A percentile compares a stretch with the other conserved stretches of the same genome.
Conservation (phyloP, 2,113 vertebrate species). For the Xiphophorus maculatus region DNA sequence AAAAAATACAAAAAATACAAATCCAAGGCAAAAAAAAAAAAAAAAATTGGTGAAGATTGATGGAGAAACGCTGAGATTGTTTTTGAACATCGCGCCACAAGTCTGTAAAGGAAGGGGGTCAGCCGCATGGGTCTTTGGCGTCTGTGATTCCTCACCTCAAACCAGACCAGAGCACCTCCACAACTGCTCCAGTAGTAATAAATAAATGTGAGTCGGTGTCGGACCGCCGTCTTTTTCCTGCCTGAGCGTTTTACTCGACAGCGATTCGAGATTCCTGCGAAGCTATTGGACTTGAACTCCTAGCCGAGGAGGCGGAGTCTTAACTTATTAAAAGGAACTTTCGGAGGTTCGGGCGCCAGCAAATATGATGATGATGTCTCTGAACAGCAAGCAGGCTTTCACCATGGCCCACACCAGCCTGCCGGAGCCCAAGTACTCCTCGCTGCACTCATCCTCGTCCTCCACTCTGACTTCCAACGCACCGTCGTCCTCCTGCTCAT, state of each 20-base stretch:
- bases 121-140: slow-evolving; percentile 46
- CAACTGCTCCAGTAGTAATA: slow-evolving; percentile 59
- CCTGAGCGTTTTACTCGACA: slow-evolving; percentile 57
- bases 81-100: slow-evolving; percentile 52
- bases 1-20: background rate
- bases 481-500: slow-evolving; percentile 83
- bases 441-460: slow-evolving; percentile 90
- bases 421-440: slow-evolving; percentile 93
- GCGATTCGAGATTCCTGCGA: slow-evolving; percentile 74
- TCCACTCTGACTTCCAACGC: slow-evolving; percentile 84
- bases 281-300: slow-evolving; percentile 77
- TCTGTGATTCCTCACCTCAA: slow-evolving; percentile 24
- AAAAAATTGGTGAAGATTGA: slow-evolving; percentile 39
- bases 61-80: slow-evolving; percentile 35
- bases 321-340: slow-evolving; percentile 84
- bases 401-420: slow-evolving; percentile 91
- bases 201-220: slow-evolving; percentile 76
- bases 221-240: slow-evolving; percentile 61
- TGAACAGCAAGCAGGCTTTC: slow-evolving; percentile 98
- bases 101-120: slow-evolving; percentile 50
- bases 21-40: slow-evolving; percentile 50
- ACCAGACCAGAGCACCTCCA: slow-evolving; percentile 41
- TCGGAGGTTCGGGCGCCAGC: slow-evolving; percentile 76
- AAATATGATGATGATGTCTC: slow-evolving; percentile 98
- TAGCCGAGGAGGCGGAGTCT: slow-evolving; percentile 82